Percentiles rank a stretch among this genome's conserved stretches.
Evolutionary conservation across 2,113 vertebrate species (phyloP).

Genomic region (Casuarius casuarius): DNA sequence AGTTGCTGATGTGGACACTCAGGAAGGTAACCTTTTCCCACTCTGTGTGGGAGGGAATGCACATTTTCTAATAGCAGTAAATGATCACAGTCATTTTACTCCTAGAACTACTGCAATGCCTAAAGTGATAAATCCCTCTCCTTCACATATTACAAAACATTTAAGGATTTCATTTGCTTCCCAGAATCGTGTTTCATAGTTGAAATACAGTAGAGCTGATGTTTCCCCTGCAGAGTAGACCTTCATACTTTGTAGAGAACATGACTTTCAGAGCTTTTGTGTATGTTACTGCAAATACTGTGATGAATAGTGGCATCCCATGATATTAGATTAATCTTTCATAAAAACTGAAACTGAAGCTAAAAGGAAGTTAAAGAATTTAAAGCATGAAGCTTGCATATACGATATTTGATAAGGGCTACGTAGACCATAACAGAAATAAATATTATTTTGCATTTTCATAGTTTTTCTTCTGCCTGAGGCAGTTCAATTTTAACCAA

Average conservation of each 20-base stretch:
- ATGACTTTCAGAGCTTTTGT: neutral
- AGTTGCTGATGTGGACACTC: neutral
- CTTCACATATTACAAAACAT: neutral
- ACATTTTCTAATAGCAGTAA: constrained; percentile 18
- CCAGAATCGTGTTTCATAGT: neutral
- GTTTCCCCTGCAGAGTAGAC: neutral
- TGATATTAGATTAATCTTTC: neutral
- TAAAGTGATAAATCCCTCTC: neutral
- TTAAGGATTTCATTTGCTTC: neutral
- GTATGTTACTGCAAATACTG: neutral
- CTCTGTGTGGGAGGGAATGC: neutral
- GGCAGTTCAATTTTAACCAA: neutral
- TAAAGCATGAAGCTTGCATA: neutral
- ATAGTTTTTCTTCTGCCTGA: neutral
- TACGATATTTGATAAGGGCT: neutral
- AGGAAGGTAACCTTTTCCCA: neutral
- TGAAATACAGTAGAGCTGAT: neutral
- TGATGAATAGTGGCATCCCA: neutral
- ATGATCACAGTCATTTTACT: neutral
- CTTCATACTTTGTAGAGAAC: neutral
- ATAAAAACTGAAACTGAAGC: neutral
- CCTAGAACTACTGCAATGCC: neutral
- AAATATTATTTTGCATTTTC: neutral
- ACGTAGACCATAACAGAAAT: neutral
- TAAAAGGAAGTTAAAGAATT: neutral